Evolutionary conservation across 1,140 invertebrate species (phyloP).

Genomic region (Physella acuta): DNA sequence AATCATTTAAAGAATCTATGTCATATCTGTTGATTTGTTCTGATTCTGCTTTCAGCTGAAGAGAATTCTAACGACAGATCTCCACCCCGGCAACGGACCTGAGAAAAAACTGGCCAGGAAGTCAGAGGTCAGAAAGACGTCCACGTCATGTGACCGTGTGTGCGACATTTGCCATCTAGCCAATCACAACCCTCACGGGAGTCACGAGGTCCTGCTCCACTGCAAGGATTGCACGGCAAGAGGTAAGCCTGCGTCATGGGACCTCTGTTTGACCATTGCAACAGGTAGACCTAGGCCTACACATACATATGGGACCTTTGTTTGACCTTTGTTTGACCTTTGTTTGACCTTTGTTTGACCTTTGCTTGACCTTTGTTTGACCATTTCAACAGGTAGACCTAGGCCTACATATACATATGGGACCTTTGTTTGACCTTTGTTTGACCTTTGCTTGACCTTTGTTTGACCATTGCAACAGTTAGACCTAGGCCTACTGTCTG

Average conservation of each 20-base stretch:
- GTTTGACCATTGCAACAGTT: not conserved
- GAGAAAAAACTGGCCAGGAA: conserved; percentile 20
- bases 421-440: too few species aligned
- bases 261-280: not conserved
- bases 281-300: not conserved
- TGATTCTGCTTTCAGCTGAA: conserved; percentile 11
- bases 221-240: conserved; percentile 80
- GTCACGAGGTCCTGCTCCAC: conserved; percentile 70
- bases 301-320: too few species aligned
- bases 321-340: too few species aligned
- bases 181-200: conserved; percentile 62
- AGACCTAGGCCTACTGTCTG: not conserved
- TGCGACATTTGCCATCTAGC: conserved; percentile 60
- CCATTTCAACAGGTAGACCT: not conserved
- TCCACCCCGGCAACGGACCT: conserved; percentile 37
- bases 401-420: too few species aligned
- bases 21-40: too few species aligned
- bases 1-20: too few species aligned
- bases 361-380: not conserved
- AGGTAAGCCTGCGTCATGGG: too few species aligned
- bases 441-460: not conserved
- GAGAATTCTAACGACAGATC: conserved; percentile 24
- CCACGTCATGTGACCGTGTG: conserved; percentile 29
- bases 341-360: not conserved
- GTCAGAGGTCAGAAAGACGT: not conserved